phyloP scores from a whole-genome alignment of 2,113 vertebrate species.

The Serilophus lunatus region DNA sequence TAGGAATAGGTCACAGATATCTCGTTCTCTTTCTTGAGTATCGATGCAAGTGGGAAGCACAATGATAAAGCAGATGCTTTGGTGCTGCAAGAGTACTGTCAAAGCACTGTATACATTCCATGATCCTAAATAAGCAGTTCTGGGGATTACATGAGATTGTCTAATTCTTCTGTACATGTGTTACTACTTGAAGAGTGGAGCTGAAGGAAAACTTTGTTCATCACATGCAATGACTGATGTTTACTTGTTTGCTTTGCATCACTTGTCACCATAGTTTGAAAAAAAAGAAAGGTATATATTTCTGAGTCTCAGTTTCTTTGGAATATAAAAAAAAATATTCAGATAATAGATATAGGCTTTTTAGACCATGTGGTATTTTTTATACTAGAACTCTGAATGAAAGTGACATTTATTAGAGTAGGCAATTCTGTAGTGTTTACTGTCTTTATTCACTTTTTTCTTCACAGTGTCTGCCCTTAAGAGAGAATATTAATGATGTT shows the following conservation, averaged over 20 bases:
- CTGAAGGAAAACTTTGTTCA: not conserved
- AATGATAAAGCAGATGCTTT: not conserved
- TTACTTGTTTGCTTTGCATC: not conserved
- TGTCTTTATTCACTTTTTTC: not conserved
- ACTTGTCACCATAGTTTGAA: not conserved
- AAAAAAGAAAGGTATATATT: not conserved
- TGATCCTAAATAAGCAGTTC: not conserved
- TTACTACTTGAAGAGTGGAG: not conserved
- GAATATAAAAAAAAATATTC: not conserved
- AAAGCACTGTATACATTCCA: not conserved
- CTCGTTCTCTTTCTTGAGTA: not conserved
- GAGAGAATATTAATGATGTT: not conserved
- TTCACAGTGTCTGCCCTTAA: not conserved
- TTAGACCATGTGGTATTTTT: not conserved
- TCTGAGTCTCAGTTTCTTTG: not conserved
- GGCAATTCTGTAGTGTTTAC: not conserved
- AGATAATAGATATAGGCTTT: not conserved
- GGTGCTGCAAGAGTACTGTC: not conserved
- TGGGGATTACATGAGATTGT: not conserved
- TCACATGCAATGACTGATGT: not conserved
- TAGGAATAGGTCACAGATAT: not conserved
- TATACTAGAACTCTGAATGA: not conserved
- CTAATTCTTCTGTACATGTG: not conserved
- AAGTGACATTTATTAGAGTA: not conserved
- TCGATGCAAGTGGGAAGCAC: not conserved